Evolutionary conservation across 2,888 invertebrate genomes (phyloP).

Genomic region (Hybos culiciformis): DNA sequence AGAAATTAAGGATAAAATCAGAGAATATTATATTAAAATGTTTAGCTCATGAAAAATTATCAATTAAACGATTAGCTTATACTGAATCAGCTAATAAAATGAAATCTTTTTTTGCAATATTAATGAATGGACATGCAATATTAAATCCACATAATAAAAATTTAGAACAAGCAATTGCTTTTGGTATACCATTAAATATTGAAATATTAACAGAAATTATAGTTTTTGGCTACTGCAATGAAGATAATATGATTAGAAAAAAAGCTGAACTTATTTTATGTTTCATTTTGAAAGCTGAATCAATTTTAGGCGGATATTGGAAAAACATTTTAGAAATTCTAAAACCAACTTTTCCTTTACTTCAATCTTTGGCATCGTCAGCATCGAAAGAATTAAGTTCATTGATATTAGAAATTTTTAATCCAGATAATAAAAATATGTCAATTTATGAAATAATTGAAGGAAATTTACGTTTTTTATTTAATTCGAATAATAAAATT

Average conservation of each 20-base stretch:
- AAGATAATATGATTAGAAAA: constrained; percentile 14
- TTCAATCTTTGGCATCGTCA: constrained; percentile 19
- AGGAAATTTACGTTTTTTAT: constrained; percentile 27
- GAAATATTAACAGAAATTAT: constrained; percentile 24
- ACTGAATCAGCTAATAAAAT: constrained; percentile 19
- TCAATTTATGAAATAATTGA: constrained; percentile 20
- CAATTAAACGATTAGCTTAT: constrained; percentile 18
- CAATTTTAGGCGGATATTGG: constrained; percentile 19
- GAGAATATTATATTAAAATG: constrained; percentile 21
- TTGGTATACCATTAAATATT: constrained; percentile 27
- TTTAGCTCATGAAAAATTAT: constrained; percentile 19
- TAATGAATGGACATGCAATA: constrained; percentile 23
- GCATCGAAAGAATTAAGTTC: constrained; percentile 16
- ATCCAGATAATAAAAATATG: constrained; percentile 25
- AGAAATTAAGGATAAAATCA: constrained; percentile 19
- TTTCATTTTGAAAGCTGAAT: constrained; percentile 24
- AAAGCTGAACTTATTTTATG: constrained; percentile 23
- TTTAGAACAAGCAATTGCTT: constrained; percentile 14
- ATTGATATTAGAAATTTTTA: constrained; percentile 19
- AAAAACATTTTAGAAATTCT: constrained; percentile 17
- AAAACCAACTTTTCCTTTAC: constrained; percentile 23
- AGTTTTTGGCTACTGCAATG: constrained; percentile 16
- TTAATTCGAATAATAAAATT: constrained; percentile 17
- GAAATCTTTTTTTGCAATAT: constrained; percentile 23
- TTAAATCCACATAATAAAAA: constrained; percentile 18